Conservation (phyloP, 2,888 invertebrate species). For the Masnerella sp. region DNA sequence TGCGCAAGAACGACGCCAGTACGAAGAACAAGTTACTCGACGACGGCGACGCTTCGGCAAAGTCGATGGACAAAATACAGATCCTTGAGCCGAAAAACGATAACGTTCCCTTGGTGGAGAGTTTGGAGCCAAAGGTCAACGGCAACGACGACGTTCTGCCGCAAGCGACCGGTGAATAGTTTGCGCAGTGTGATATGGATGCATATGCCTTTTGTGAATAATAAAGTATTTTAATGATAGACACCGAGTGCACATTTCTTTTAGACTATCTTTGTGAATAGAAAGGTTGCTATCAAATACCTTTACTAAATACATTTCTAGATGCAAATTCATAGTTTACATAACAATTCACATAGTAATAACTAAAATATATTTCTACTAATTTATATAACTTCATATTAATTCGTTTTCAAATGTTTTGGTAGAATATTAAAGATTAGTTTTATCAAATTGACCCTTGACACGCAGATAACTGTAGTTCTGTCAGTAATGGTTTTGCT, state of each 20-base stretch:
- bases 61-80: conserved; percentile 50
- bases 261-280: too few relatives aligned
- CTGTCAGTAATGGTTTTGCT: too few relatives aligned
- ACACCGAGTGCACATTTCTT: conserved; percentile 30
- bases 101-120: conserved; percentile 60
- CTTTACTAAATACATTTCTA: too few relatives aligned
- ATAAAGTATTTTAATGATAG: conserved; percentile 55
- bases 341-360: too few relatives aligned
- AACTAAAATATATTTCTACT: too few relatives aligned
- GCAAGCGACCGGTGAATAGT: conserved; percentile 51
- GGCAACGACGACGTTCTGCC: conserved; percentile 50
- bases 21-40: conserved; percentile 53
- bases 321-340: too few relatives aligned
- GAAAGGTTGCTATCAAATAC: too few relatives aligned
- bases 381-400: too few relatives aligned
- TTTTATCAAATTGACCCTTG: too few relatives aligned
- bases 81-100: conserved; percentile 56
- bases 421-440: too few relatives aligned
- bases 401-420: too few relatives aligned
- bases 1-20: conserved; percentile 45
- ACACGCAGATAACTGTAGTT: too few relatives aligned
- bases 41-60: conserved; percentile 34
- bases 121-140: conserved; percentile 56
- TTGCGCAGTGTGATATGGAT: conserved; percentile 20
- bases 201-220: conserved; percentile 45